These are phyloP conservation scores for Xanthorhoe spadicearia DNA, from an alignment of 2,888 invertebrate genomes.

Conservation along the genomic window DNA sequence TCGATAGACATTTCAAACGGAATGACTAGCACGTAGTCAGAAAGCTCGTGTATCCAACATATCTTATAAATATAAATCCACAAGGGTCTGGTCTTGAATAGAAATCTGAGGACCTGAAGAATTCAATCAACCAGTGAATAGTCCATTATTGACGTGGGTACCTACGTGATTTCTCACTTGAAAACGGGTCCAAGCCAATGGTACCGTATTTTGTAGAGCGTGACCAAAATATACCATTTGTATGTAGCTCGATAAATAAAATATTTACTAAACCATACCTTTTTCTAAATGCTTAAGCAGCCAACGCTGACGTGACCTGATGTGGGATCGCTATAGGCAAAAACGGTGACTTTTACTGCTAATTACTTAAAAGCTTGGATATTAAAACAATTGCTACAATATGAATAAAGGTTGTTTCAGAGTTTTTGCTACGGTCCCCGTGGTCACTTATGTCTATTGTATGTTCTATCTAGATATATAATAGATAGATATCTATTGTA, in stretches of 20 bases:
- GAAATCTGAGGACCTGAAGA: conserved; percentile 20
- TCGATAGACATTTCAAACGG: neutral
- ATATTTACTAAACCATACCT: conserved; percentile 1
- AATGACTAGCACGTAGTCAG: conserved; percentile 14
- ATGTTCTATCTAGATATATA: neutral
- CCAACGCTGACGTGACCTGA: neutral
- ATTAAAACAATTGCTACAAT: too few species aligned
- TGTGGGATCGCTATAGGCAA: neutral
- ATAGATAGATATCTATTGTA: too few species aligned
- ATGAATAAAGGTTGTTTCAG: too few species aligned
- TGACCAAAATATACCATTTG: conserved; percentile 19
- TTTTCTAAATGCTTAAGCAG: neutral
- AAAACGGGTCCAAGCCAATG: conserved; percentile 13
- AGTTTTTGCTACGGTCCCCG: too few species aligned
- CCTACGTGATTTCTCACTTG: conserved; percentile 26
- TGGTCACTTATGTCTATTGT: too few species aligned
- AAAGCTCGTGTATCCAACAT: conserved; percentile 13
- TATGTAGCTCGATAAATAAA: conserved; percentile 4
- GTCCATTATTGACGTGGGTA: conserved; percentile 25
- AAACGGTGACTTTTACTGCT: neutral
- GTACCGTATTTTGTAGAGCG: conserved; percentile 22
- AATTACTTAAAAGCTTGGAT: too few species aligned
- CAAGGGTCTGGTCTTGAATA: conserved; percentile 14
- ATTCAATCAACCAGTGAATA: conserved; percentile 30
- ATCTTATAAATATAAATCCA: conserved; percentile 18